These are phyloP conservation scores for Rousettus madagascariensis DNA, from an alignment of 2,797 vertebrate genomes.

Conservation along the genomic window DNA sequence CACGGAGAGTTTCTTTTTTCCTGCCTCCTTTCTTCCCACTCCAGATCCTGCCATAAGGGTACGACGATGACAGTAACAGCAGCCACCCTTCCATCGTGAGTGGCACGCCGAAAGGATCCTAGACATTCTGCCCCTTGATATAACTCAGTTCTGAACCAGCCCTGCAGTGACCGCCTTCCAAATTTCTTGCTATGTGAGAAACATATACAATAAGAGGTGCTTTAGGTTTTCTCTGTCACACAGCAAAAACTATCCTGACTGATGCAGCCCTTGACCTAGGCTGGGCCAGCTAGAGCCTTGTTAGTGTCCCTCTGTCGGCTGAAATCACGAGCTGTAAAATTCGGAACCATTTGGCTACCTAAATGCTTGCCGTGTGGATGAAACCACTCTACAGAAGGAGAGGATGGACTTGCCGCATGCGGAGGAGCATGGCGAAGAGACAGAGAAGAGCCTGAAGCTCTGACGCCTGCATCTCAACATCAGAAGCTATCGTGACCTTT, in stretches of 20 bases:
- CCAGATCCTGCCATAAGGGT: neutral
- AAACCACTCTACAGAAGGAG: neutral
- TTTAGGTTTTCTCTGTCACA: neutral
- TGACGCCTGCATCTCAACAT: rapidly evolving
- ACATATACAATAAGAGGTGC: neutral
- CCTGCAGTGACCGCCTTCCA: neutral
- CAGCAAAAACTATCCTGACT: neutral
- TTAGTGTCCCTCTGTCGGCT: neutral
- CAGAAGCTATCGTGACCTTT: neutral
- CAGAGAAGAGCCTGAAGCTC: neutral
- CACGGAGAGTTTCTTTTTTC: neutral
- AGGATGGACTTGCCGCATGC: rapidly evolving
- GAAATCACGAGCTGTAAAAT: neutral
- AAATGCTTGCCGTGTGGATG: neutral
- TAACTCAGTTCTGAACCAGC: neutral
- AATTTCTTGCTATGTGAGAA: neutral
- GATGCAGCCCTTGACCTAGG: neutral
- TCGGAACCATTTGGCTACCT: neutral
- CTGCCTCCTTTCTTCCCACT: neutral
- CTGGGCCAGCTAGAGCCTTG: neutral
- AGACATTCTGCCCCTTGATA: neutral
- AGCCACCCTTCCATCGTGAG: neutral
- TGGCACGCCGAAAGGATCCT: neutral
- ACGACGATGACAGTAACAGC: neutral
- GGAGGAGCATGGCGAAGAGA: neutral